Conservation (phyloP, 2,888 invertebrate genomes). For the Parthenolecanium corni region DNA sequence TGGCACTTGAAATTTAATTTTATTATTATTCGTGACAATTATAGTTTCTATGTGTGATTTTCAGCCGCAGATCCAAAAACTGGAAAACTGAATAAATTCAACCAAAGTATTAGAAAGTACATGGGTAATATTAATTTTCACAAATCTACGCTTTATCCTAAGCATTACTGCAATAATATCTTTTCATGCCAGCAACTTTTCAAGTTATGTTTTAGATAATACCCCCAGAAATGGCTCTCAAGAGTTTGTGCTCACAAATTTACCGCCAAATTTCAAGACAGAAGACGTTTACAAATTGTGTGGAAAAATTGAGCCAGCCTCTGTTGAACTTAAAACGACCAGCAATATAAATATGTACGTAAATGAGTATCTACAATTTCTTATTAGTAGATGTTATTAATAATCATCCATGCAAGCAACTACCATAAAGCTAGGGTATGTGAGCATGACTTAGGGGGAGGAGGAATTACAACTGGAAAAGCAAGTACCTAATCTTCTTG, state of each 20-base stretch:
- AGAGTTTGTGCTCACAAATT: constrained; percentile 19
- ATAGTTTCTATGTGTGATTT: background rate
- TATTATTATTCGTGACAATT: no score
- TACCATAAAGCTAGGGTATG: no score
- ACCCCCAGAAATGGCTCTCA: background rate
- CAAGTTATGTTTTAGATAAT: background rate
- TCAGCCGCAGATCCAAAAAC: background rate
- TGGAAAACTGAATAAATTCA: background rate
- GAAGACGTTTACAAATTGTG: constrained; percentile 22
- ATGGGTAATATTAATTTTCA: constrained; percentile 3
- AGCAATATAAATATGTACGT: constrained; percentile 15
- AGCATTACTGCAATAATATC: no score
- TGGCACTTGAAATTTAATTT: no score
- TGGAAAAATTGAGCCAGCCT: constrained; percentile 15
- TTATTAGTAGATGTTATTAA: no score
- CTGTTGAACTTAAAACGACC: constrained; percentile 12
- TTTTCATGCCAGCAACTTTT: no score
- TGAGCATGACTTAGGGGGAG: no score
- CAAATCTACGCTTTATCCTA: no score
- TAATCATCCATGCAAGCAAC: no score
- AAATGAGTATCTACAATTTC: no score
- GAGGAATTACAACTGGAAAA: no score
- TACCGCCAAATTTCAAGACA: constrained; percentile 2
- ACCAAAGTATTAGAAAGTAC: constrained; percentile 17
- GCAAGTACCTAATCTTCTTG: no score